phyloP scores from a whole-genome alignment of 2,797 vertebrate genomes.

The Notamacropus eugenii region DNA sequence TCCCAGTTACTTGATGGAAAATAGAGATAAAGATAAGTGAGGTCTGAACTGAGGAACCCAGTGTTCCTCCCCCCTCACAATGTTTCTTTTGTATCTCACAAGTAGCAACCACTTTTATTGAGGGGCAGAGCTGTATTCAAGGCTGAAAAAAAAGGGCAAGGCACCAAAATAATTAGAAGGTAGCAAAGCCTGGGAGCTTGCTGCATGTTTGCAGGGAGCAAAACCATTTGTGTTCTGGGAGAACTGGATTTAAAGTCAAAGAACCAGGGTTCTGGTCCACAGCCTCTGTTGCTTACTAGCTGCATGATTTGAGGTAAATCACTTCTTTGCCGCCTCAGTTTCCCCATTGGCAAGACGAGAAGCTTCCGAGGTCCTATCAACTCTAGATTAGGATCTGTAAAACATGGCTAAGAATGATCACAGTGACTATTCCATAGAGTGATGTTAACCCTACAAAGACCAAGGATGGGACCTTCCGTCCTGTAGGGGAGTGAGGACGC shows the following conservation, averaged over 20 bases:
- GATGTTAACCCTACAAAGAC: not conserved
- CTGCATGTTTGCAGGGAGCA: not conserved
- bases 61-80: constrained; percentile 64
- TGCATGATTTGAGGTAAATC: too few species aligned
- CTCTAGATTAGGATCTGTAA: not conserved
- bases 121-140: constrained; percentile 25
- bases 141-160: not conserved
- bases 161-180: not conserved
- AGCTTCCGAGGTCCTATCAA: not conserved
- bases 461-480: not conserved
- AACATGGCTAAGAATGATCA: not conserved
- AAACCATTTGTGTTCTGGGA: not conserved
- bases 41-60: constrained; percentile 58
- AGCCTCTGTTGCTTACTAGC: not conserved
- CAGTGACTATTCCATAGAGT: not conserved
- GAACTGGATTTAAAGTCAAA: not conserved
- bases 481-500: not conserved
- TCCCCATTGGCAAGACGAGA: not conserved
- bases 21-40: constrained; percentile 75
- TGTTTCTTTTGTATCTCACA: constrained; percentile 53
- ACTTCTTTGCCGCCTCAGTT: not conserved
- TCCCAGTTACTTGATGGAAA: constrained; percentile 74
- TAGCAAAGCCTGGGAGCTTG: not conserved
- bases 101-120: constrained; percentile 2
- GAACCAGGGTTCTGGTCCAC: not conserved